Evolutionary conservation across 2,113 vertebrate genomes (phyloP).

Genomic region (Corydoras maculifer): DNA sequence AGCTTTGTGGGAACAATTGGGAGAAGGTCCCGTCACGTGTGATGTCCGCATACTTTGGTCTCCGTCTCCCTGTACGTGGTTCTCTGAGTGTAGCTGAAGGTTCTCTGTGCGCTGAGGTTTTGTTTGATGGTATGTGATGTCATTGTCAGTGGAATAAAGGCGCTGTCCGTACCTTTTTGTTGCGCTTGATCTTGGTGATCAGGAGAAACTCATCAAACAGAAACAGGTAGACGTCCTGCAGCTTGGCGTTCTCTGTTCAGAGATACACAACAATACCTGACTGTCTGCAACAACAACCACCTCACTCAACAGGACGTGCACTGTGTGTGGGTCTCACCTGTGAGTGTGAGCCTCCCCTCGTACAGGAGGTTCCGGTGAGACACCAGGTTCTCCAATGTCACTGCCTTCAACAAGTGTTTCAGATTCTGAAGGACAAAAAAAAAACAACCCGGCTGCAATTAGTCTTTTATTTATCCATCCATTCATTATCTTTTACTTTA

Average conservation of each 20-base stretch:
- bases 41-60: no score
- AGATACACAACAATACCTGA: conserved; percentile 13
- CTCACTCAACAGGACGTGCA: not conserved
- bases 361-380: conserved; percentile 75
- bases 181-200: conserved; percentile 82
- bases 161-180: conserved; percentile 70
- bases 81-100: no score
- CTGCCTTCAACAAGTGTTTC: conserved; percentile 78
- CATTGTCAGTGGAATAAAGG: no score
- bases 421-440: conserved; percentile 64
- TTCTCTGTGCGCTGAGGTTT: no score
- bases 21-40: no score
- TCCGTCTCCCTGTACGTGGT: no score
- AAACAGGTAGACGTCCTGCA: conserved; percentile 78
- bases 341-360: conserved; percentile 74
- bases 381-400: conserved; percentile 76
- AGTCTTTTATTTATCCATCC: not conserved
- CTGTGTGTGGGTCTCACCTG: conserved; percentile 59
- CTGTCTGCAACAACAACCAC: not conserved
- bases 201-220: conserved; percentile 86
- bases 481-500: no score
- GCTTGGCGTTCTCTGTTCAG: conserved; percentile 74
- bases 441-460: not conserved
- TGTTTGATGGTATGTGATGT: no score
- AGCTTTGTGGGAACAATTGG: no score